Percentiles rank a stretch among this genome's conserved stretches.
Conservation (phyloP, 2,888 invertebrate genomes). For the Emmelina monodactyla region DNA sequence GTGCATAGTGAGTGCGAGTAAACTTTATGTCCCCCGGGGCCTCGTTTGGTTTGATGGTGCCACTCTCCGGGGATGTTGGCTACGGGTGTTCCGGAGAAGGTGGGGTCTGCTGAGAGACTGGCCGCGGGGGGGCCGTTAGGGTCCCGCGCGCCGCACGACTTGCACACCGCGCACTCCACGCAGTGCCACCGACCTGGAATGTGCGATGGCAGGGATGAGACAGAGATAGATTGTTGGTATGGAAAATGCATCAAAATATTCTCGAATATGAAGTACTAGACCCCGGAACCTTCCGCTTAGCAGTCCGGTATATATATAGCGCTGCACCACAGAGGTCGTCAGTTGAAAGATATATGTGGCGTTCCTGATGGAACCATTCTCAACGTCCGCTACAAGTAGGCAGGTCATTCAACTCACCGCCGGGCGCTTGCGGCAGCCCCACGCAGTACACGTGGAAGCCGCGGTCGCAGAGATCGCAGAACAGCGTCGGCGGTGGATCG, state of each 20-base stretch:
- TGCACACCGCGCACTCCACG: constrained; percentile 76
- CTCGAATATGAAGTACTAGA: no score
- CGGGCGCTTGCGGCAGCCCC: constrained; percentile 74
- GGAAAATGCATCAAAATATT: no score
- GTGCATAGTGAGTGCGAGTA: constrained; percentile 72
- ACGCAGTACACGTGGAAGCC: constrained; percentile 95
- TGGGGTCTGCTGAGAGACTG: constrained; percentile 11
- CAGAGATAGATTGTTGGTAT: no score
- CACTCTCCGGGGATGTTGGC: constrained; percentile 28
- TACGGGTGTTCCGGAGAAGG: constrained; percentile 21
- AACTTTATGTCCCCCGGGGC: constrained; percentile 55
- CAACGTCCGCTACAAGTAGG: no score
- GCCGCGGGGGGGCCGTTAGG: constrained; percentile 36
- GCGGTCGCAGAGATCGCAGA: constrained; percentile 93
- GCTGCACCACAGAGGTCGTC: no score
- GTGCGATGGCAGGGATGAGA: no score
- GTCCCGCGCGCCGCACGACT: constrained; percentile 66
- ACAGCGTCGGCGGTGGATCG: constrained; percentile 91
- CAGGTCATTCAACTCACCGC: no score
- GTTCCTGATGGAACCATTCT: no score
- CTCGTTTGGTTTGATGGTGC: constrained; percentile 60
- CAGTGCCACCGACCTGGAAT: constrained; percentile 83
- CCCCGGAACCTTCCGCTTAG: no score
- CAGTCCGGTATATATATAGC: no score
- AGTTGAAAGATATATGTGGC: no score